Evolutionary conservation across 2,797 vertebrate species (phyloP).

Genomic region (Manis crassicaudata): DNA sequence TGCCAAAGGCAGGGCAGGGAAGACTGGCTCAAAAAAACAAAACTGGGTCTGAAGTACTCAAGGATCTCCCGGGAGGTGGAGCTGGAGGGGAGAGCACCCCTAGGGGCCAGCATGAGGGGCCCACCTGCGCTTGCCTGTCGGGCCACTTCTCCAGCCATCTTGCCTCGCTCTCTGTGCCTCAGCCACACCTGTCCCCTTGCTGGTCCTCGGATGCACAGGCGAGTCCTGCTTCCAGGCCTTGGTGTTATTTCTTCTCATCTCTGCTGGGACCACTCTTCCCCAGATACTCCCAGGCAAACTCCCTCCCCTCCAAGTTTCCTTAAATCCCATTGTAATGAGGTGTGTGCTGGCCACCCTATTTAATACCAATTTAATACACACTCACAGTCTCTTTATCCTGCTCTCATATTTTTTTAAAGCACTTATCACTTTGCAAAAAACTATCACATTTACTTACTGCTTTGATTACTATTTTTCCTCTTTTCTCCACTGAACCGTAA

Average conservation of each 20-base stretch:
- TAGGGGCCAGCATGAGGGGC: background rate
- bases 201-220: background rate
- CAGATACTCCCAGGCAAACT: background rate
- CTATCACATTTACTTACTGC: background rate
- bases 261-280: background rate
- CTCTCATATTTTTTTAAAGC: background rate
- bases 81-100: too few species aligned
- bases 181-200: background rate
- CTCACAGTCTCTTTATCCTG: background rate
- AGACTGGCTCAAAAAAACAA: background rate
- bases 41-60: fast-evolving
- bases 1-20: background rate
- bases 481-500: background rate
- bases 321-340: background rate
- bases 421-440: background rate
- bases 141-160: background rate
- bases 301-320: background rate
- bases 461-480: background rate
- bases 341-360: background rate
- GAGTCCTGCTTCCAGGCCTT: background rate
- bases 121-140: background rate
- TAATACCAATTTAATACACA: background rate
- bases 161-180: background rate
- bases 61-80: background rate
- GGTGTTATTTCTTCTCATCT: background rate